phyloP scores from a whole-genome alignment of 2,797 vertebrate species.

The Oryzias sinensis region DNA sequence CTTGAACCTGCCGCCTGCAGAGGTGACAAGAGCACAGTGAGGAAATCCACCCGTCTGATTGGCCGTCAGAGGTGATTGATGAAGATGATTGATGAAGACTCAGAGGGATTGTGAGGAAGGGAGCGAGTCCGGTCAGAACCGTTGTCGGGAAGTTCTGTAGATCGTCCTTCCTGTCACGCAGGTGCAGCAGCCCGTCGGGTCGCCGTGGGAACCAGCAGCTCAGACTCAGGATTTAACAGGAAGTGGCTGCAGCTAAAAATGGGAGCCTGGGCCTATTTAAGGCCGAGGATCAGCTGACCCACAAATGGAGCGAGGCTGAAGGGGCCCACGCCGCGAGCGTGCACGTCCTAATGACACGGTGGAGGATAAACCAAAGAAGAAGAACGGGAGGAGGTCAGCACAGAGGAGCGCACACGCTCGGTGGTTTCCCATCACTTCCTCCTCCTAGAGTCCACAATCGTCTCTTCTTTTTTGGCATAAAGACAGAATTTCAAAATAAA shows the following conservation, averaged over 20 bases:
- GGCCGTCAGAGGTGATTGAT: background rate
- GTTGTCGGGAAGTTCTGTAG: background rate
- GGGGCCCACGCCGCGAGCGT: background rate
- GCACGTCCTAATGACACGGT: constrained; percentile 7
- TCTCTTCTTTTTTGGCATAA: too few species aligned
- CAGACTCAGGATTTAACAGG: constrained; percentile 12
- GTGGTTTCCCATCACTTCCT: too few species aligned
- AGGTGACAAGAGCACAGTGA: constrained; percentile 2
- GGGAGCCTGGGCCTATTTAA: constrained; percentile 4
- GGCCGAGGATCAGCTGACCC: constrained; percentile 17
- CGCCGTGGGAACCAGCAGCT: constrained; percentile 15
- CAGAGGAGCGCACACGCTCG: background rate
- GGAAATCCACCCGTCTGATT: background rate
- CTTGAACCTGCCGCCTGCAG: constrained; percentile 92
- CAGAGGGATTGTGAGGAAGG: background rate
- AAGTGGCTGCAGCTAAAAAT: constrained; percentile 21
- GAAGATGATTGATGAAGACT: background rate
- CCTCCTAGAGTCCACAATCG: too few species aligned
- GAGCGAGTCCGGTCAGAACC: background rate
- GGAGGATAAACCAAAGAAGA: constrained; percentile 1
- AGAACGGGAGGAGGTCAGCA: background rate
- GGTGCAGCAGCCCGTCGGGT: background rate
- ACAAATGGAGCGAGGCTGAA: background rate
- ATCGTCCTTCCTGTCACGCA: background rate
- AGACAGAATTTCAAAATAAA: too few species aligned